Evolutionary conservation across 2,113 vertebrate species (phyloP).

Genomic region (Nothobranchius furzeri): DNA sequence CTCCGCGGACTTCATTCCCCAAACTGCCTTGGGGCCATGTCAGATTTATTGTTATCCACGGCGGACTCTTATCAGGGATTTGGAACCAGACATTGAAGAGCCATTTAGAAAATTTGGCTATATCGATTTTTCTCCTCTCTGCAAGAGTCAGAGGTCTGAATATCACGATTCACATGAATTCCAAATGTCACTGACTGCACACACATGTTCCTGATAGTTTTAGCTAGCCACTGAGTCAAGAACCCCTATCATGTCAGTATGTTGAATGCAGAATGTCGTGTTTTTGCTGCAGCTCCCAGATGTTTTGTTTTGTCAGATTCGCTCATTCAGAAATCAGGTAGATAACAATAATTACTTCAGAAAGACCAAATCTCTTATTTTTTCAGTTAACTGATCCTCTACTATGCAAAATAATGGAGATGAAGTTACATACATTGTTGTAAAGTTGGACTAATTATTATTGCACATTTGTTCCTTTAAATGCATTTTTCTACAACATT

Average conservation of each 20-base stretch:
- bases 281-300: conserved; percentile 40
- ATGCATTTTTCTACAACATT: not conserved
- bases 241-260: conserved; percentile 31
- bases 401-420: not conserved
- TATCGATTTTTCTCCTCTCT: conserved; percentile 54
- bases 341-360: not conserved
- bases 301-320: conserved; percentile 7
- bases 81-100: conserved; percentile 69
- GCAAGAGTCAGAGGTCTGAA: conserved; percentile 49
- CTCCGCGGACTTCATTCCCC: conserved; percentile 65
- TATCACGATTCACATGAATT: conserved; percentile 46
- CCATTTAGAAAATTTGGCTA: conserved; percentile 68
- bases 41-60: conserved; percentile 73
- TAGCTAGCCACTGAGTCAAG: conserved; percentile 42
- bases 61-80: conserved; percentile 71
- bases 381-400: not conserved
- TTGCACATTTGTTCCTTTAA: not conserved
- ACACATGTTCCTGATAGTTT: conserved; percentile 27
- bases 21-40: conserved; percentile 67
- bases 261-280: conserved; percentile 49
- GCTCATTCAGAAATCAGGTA: not conserved
- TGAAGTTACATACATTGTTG: not conserved
- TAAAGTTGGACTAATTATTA: not conserved
- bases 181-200: conserved; percentile 10
- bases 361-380: not conserved